Percentiles rank a stretch among this genome's conserved stretches.
Evolutionary conservation across 1,140 invertebrate genomes (phyloP).

Genomic region (Thalassaphorura encarpata): DNA sequence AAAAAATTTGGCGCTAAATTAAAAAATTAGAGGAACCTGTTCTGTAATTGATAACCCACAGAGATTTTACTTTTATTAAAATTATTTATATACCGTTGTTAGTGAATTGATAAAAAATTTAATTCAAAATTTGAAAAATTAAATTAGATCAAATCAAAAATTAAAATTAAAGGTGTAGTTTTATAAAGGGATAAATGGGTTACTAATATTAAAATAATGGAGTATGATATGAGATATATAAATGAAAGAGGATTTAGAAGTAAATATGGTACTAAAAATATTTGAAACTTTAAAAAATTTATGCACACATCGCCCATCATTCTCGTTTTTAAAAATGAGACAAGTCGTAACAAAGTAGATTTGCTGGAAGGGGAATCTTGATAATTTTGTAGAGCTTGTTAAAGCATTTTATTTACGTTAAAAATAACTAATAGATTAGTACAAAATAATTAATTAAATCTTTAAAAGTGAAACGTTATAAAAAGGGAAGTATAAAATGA

Average conservation of each 20-base stretch:
- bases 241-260: conserved; percentile 45
- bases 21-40: conserved; percentile 48
- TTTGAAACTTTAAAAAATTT: conserved; percentile 43
- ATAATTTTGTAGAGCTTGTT: conserved; percentile 43
- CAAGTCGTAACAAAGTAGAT: conserved; percentile 63
- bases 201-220: conserved; percentile 34
- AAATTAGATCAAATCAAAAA: conserved; percentile 47
- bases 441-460: conserved; percentile 45
- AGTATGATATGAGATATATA: conserved; percentile 14
- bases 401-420: conserved; percentile 48
- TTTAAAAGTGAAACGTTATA: no score
- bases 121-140: conserved; percentile 41
- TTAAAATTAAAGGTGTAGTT: conserved; percentile 42
- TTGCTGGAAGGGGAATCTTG: conserved; percentile 55
- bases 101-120: conserved; percentile 42
- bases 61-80: conserved; percentile 43
- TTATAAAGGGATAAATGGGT: conserved; percentile 14
- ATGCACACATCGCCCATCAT: conserved; percentile 58
- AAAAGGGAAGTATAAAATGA: no score
- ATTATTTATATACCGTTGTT: conserved; percentile 47
- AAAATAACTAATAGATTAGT: conserved; percentile 34
- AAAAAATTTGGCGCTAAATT: conserved; percentile 48
- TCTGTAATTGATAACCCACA: conserved; percentile 47
- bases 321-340: conserved; percentile 49
- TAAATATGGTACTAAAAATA: conserved; percentile 38